Conservation (phyloP, 2,888 invertebrate genomes). For the Aporophyla nigra region DNA sequence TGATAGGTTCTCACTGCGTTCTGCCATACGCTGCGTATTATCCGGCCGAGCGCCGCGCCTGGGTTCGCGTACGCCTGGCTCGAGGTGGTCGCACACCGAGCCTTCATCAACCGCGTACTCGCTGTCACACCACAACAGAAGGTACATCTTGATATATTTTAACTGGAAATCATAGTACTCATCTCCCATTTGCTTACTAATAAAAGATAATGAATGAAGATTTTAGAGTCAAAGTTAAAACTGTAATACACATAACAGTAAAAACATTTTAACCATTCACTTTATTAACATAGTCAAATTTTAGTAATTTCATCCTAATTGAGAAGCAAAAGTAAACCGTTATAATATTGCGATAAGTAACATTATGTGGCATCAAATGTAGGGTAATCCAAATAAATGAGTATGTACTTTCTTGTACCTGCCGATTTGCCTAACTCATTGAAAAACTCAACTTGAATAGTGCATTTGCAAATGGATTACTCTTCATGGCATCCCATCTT, state of each 20-base stretch:
- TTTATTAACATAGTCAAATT: not conserved
- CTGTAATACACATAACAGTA: not conserved
- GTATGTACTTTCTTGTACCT: not conserved
- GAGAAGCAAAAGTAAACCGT: not conserved
- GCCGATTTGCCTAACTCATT: not conserved
- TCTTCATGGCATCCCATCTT: not conserved
- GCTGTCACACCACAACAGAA: slow-evolving; percentile 98
- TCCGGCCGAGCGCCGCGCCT: slow-evolving; percentile 97
- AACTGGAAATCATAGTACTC: not conserved
- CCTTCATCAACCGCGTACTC: slow-evolving; percentile 98
- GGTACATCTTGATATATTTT: slow-evolving; percentile 76
- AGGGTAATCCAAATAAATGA: slow-evolving; percentile 18
- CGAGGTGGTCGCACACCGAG: slow-evolving; percentile 98
- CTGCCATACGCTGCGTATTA: slow-evolving; percentile 98
- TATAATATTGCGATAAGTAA: slow-evolving; percentile 6
- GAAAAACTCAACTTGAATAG: too few relatives aligned
- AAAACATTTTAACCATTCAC: not conserved
- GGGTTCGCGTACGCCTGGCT: slow-evolving; percentile 99
- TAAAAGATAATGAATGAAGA: not conserved
- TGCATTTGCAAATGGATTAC: slow-evolving; percentile 4
- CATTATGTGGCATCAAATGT: not conserved
- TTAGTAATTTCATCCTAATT: slow-evolving; percentile 1
- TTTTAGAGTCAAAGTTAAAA: not conserved
- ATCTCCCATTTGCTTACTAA: slow-evolving; percentile 18
- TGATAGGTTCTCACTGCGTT: slow-evolving; percentile 96